Percentiles rank a stretch among this genome's conserved stretches.
Evolutionary conservation across 2,113 vertebrate genomes (phyloP).

Genomic region (Gallinago undulata): DNA sequence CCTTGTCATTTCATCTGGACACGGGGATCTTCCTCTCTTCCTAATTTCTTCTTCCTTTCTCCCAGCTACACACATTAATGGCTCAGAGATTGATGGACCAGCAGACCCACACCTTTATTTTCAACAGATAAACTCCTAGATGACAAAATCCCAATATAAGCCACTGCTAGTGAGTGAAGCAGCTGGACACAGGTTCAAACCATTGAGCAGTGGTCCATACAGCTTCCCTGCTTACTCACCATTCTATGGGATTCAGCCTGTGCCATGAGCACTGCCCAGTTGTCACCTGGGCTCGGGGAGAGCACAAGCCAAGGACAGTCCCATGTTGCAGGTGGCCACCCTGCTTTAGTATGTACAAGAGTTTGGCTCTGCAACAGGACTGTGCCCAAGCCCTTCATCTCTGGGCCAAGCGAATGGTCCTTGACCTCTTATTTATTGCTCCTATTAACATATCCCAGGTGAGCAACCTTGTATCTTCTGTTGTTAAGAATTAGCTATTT

Average conservation of each 20-base stretch:
- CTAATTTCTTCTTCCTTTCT: not conserved
- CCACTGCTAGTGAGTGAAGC: not conserved
- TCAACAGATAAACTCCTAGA: not conserved
- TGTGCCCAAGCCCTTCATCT: not conserved
- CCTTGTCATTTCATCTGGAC: not conserved
- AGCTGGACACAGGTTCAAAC: not conserved
- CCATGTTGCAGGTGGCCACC: not conserved
- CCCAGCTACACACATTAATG: not conserved
- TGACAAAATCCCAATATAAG: not conserved
- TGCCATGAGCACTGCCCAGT: not conserved
- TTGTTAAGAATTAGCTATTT: not conserved
- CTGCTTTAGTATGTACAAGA: not conserved
- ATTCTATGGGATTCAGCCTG: not conserved
- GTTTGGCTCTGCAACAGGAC: not conserved
- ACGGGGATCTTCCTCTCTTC: not conserved
- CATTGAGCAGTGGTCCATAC: not conserved
- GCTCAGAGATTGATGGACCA: not conserved
- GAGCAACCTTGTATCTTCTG: not conserved
- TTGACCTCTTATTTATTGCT: not conserved
- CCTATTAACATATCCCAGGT: not conserved
- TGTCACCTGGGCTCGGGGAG: accelerated
- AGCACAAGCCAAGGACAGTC: not conserved
- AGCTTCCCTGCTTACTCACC: not conserved
- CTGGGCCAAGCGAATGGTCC: accelerated
- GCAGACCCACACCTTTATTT: not conserved